Base-by-base conservation (phyloP, 2,888 invertebrate species). In the Odontocolon sp. region DNA sequence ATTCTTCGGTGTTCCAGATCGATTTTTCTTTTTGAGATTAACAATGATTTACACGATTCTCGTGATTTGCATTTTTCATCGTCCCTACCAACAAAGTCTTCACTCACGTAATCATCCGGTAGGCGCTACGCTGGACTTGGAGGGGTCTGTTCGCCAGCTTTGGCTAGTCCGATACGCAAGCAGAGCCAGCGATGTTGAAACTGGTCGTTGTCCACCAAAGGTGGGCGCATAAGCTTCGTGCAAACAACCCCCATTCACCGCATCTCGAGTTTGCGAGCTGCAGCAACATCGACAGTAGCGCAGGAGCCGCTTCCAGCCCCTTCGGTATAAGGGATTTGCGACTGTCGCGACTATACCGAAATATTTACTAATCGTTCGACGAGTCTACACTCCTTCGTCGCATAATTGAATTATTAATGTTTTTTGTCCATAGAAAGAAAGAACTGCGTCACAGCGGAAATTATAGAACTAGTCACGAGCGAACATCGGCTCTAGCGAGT, bases 131-230 rank as follows among this genome's bases (percentile, higher is more conserved):
- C 31, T 6, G 40, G 38, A 50, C 11, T 33, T 63, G 21, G 40
- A 69, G 42, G 50, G 31, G 33, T 69, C 64, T 26, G 63, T 45
- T 52, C 40, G 16, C 26, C 80, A 76, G 74, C 73, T 77, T 52
- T 57, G 63, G 68, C 69, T 82, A 82, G 85, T 84, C 84, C 78
- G 83, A 83, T 83, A 68, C 78, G 85, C 82, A 86, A 85, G 85
- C 85, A 84, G 72, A 80, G 78, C 66, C 73, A 67, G 63, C 56
- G 52, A 80, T 81, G 80, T 74, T 71, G 70, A 76, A 76, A 78
- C 79, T 79, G 81, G 74, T 70, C 78, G 79, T 80, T 80, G 82
- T 81, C 80, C 80, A 74, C 75, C 80, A 74, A 85, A 83, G 82
- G 82, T 81, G 81, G 80, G 78, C 77, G 78, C 78, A 66, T 86